Base-by-base conservation (phyloP, 2,113 vertebrate genomes). In the Barbus barbus region DNA sequence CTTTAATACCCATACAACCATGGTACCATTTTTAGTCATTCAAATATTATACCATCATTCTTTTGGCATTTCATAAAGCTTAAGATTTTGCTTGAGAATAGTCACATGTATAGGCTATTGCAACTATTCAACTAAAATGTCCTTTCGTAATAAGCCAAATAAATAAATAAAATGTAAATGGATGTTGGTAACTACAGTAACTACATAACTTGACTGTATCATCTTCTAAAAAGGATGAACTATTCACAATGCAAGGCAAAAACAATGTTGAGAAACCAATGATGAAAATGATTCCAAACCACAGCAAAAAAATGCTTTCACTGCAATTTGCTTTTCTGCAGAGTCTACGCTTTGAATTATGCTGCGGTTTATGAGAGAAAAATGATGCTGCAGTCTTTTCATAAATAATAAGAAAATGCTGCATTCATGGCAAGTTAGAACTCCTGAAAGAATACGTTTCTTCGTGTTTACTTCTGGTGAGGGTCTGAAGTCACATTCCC, bases 281-380 rank as follows among this genome's bases (percentile, higher is more conserved):
- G 80, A 51, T 85, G 83, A 31, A 71, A 84, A 86, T 87, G 33
- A 78, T 77, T 81, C 83, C 86, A 83, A 75, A 86, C 67, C 84
- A 65, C 89, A 86, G 83, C 86, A 91, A 92, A 77, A n/a, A 90
- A 91, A 61, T 75, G 88, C 91, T 85, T 87, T 85, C 82, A 83
- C 75, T 88, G 89, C 90, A 88, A 85, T 90, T 86, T 86, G 48
- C 77, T 71, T 28, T 73, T 84, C 86, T 89, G 87, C 78, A 61
- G 83, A 91, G 86, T 85, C 56, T 0, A 80, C 87, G 65, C 79
- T 48, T 76, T 83, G 86, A 80, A 81, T 87, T 84, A 87, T 24
- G 26, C 65, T 78, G 86, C 0, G 86, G 83, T 84, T 81, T 22
- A 28, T 48, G 44, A 51, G 53, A 63, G 78, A 63, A 83, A n/a